Evolutionary conservation across 2,888 invertebrate genomes (phyloP).

Genomic region (Mayetiola destructor): DNA sequence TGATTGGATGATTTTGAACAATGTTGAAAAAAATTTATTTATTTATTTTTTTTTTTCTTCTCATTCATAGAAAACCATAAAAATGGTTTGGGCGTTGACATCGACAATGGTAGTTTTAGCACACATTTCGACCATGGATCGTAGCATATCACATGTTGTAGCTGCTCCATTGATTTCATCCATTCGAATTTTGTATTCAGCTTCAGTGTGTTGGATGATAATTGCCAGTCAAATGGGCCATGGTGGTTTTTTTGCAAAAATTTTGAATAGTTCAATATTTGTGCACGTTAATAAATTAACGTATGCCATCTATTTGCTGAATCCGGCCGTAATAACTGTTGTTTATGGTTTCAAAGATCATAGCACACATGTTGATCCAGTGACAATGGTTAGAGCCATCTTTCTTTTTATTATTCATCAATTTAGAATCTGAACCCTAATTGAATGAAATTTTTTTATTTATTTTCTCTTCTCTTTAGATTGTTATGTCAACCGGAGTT

Average conservation of each 20-base stretch:
- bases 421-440: not conserved
- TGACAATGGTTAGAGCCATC: conserved; percentile 28
- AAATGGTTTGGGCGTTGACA: conserved; percentile 27
- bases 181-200: conserved; percentile 39
- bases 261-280: conserved; percentile 22
- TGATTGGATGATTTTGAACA: not conserved
- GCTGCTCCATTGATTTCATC: conserved; percentile 39
- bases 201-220: conserved; percentile 42
- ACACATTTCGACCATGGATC: conserved; percentile 30
- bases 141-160: conserved; percentile 34
- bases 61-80: conserved; percentile 9
- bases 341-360: conserved; percentile 32
- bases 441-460: conserved; percentile 14
- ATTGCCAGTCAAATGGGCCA: conserved; percentile 42
- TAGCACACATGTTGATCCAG: conserved; percentile 33
- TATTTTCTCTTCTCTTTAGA: conserved; percentile 21
- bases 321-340: conserved; percentile 41
- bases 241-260: conserved; percentile 33
- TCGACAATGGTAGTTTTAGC: conserved; percentile 28
- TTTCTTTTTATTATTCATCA: not conserved
- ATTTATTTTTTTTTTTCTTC: not conserved
- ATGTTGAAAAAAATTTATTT: not conserved
- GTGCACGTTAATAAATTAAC: conserved; percentile 41
- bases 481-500: conserved; percentile 29
- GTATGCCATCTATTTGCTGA: conserved; percentile 43